Percentiles rank a stretch among this genome's conserved stretches.
Evolutionary conservation across 2,888 invertebrate genomes (phyloP).

Genomic region (Labia minor): DNA sequence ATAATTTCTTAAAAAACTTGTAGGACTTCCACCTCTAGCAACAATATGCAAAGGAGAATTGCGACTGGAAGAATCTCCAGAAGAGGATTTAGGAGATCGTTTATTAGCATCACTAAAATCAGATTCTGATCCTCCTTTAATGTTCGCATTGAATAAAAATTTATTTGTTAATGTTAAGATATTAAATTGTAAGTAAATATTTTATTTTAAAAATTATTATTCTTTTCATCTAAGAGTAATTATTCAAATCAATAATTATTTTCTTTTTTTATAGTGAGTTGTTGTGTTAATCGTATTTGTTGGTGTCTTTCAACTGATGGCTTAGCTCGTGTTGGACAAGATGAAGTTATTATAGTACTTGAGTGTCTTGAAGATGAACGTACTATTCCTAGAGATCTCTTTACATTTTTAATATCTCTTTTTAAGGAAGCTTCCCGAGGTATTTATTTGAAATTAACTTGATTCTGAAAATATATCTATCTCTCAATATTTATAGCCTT

Average conservation of each 20-base stretch:
- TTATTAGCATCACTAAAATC: conserved; percentile 47
- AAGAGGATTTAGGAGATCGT: conserved; percentile 41
- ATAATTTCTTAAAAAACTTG: not conserved
- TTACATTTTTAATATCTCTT: conserved; percentile 59
- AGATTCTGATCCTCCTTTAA: conserved; percentile 46
- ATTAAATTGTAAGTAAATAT: conserved; percentile 52
- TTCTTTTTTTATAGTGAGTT: conserved; percentile 49
- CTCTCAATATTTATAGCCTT: too few relatives aligned
- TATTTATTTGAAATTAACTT: conserved; percentile 26
- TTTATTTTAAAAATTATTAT: conserved; percentile 9
- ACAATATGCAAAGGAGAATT: conserved; percentile 29
- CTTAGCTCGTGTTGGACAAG: conserved; percentile 67
- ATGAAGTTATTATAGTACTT: conserved; percentile 65
- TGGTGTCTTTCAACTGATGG: conserved; percentile 72
- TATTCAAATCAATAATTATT: conserved; percentile 3
- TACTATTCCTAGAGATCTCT: conserved; percentile 57
- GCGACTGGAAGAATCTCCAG: conserved; percentile 37
- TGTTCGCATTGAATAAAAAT: conserved; percentile 64
- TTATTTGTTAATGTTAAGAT: conserved; percentile 63
- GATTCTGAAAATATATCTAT: not conserved
- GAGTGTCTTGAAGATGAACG: conserved; percentile 52
- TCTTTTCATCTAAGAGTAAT: not conserved
- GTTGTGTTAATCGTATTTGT: conserved; percentile 58
- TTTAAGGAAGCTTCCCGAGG: conserved; percentile 57
- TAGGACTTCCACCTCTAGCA: conserved; percentile 30